Evolutionary conservation across 23 tunicate genomes (phyloP), one percentile per base, ranked within the genome.

Genomic region (Halocynthia roretzi): DNA sequence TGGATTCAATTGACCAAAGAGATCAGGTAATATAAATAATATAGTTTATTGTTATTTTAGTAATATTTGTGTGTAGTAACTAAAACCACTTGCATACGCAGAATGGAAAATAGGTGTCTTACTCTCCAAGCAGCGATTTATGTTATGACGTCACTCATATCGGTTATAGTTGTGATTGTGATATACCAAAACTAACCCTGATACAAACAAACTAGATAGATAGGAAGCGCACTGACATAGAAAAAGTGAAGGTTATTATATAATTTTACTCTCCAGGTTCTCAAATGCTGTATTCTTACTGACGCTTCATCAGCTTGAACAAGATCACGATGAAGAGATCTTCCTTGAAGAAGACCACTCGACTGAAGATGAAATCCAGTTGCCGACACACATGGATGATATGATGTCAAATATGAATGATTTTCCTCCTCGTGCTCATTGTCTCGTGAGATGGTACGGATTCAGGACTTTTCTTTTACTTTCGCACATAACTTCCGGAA

Each of bases 351-450:
- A 22, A 20, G 79, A 78, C 9, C 8, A 18, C 15, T 53, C 78
- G 12, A 8, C 56, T 22, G 92, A 86, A 10, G 98, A 92, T 48
- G 71, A 73, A 10, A 17, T 83, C 21, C 77, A 63, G 12, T 71
- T 92, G 18, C 98, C 98, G 15, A 72, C 58, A 2, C 85, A 77
- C 66, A 50, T 65, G 65, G 85, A 85, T 17, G 99, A 96, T 75
- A 80, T 90, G 84, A 89, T 85, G 92, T 65, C 81, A 48, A 78
- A 49, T 53, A 76, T 74, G 11, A 96, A 85, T 77, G 99, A 96
- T 80, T 96, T 96, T 80, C 95, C 95, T 15, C 83, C 99, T 18
- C 68, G 99, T 56, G 99, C 96, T 55, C 99, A 96, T 71, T 91
- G 96, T 71, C 65, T 96, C 10, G 96, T 95, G 7, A 82, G 98